Evolutionary conservation across 2,888 invertebrate genomes (phyloP), one percentile per base, ranked within the genome.

Genomic region (Gastrophysa polygoni): DNA sequence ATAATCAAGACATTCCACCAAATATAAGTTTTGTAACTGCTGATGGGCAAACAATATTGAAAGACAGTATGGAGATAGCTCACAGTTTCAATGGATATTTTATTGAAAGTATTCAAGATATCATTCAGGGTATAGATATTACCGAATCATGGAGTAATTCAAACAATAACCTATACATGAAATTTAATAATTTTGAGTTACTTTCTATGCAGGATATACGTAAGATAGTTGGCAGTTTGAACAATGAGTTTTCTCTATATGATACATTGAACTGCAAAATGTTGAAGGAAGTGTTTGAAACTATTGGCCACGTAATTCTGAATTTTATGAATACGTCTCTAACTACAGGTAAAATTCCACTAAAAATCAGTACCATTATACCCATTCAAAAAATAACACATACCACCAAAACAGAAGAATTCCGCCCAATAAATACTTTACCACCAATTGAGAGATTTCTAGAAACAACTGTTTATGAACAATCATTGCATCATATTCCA

Each of bases 11-110:
- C n/a, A 34, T 21, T 14, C 7, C 34, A 48, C 29, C 32, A 28
- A 48, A 32, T 57, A 48, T 57, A 20, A 57, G 32, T 34, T 57
- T 49, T 57, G 38, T 48, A 49, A 48, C 34, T 57, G 34, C 48
- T 18, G 17, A n/a, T 17, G 32, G 47, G 20, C 47, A 17, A 56
- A 43, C 16, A 56, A 18, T 47, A 32, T 18, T 56, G 29, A 56
- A 28, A 32, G 44, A 56, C 47, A 46, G 29, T 18, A 46, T 56
- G 47, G 47, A 47, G 47, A 56, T 47, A 56, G 56, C 56, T 7
- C 46, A 28, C 47, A 56, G 56, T 57, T 51, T 51, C 48, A 57
- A 57, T 49, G 38, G 48, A 32, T 51, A 51, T 51, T 51, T 57
- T 48, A 46, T 57, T 34, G 48, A 34, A 48, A 48, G 48, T 34